These are phyloP conservation scores for Drosophila nannoptera DNA, from an alignment of 1,140 invertebrate genomes.

Conservation along the genomic window DNA sequence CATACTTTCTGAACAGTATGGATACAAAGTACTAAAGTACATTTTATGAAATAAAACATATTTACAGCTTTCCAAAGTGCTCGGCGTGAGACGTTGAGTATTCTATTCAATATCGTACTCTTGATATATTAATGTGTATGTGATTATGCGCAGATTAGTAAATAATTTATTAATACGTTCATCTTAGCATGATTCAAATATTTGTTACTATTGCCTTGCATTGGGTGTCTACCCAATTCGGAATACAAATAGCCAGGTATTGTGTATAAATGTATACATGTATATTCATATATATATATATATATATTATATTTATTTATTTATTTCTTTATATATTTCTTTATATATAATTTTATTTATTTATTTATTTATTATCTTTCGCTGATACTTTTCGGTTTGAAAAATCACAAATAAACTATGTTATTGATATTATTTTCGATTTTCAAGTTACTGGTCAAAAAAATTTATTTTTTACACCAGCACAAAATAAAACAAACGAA, in stretches of 20 bases:
- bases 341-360: background rate
- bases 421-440: conserved; percentile 18
- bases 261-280: conserved; percentile 1
- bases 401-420: no score
- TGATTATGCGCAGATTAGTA: conserved; percentile 10
- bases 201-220: no score
- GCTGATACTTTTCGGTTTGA: background rate
- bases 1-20: no score
- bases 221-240: no score
- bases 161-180: no score
- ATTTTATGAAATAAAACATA: conserved; percentile 5
- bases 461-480: conserved; percentile 49
- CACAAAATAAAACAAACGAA: conserved; percentile 77
- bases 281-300: background rate
- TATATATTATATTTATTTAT: no score
- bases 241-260: background rate
- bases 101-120: conserved; percentile 32
- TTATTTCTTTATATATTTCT: no score
- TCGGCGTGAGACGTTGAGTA: conserved; percentile 70
- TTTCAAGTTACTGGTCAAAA: conserved; percentile 37
- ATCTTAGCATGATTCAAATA: no score
- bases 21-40: background rate
- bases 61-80: conserved; percentile 36
- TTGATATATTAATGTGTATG: conserved; percentile 40
- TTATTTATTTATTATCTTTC: no score